Conservation (phyloP, 64 coral and sea anemone species). For the Cladopsammia gracilis region DNA sequence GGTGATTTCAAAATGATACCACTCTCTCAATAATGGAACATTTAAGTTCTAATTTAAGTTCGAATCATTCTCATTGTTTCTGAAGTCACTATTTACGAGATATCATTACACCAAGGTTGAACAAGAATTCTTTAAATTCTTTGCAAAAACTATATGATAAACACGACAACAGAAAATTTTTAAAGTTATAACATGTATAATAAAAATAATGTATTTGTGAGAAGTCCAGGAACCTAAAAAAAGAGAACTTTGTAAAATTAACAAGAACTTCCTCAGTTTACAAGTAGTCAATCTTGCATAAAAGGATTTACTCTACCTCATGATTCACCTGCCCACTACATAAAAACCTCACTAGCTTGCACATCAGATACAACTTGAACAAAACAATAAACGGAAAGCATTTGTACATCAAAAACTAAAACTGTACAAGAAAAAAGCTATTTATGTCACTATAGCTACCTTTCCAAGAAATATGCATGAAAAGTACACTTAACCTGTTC, state of each 20-base stretch:
- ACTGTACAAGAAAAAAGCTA: not conserved
- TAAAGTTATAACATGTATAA: too few species aligned
- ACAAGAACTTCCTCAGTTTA: slow-evolving; percentile 42
- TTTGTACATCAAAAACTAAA: slow-evolving; percentile 27
- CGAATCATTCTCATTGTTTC: not conserved
- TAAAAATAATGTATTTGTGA: too few species aligned
- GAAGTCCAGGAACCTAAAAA: not conserved
- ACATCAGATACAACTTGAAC: not conserved
- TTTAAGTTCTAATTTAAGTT: not conserved
- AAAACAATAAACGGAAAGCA: slow-evolving; percentile 4
- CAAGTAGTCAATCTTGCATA: not conserved
- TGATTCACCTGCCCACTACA: not conserved
- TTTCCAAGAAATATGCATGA: slow-evolving; percentile 29
- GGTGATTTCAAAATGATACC: not conserved
- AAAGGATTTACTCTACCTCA: slow-evolving; percentile 9
- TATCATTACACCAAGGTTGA: not conserved
- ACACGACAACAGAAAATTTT: too few species aligned
- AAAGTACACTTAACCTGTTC: not conserved
- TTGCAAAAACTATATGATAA: not conserved
- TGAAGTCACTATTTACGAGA: not conserved
- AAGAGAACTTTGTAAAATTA: not conserved
- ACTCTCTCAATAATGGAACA: not conserved
- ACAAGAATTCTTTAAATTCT: not conserved
- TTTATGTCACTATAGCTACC: not conserved
- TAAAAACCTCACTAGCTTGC: not conserved